These are phyloP conservation scores for Himantopus leucocephalus DNA, from an alignment of 2,113 vertebrate species.

Conservation along the genomic window DNA sequence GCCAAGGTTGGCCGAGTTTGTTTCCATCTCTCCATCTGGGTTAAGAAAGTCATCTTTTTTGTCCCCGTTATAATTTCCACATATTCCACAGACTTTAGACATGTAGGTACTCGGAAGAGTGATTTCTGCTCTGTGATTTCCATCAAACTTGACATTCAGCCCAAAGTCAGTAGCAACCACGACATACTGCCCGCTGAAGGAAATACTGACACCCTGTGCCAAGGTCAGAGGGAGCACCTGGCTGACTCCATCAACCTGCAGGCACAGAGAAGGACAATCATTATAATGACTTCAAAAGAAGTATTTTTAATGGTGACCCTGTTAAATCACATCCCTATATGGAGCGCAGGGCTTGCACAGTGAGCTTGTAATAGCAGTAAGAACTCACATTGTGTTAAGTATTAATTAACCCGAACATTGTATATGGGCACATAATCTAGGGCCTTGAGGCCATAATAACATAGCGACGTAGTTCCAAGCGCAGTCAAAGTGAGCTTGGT, in stretches of 20 bases:
- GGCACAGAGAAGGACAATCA: not conserved
- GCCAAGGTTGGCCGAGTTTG: slow-evolving; percentile 60
- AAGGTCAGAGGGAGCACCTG: slow-evolving; percentile 52
- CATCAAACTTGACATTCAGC: slow-evolving; percentile 63
- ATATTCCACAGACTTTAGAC: slow-evolving; percentile 63
- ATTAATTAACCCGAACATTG: not conserved
- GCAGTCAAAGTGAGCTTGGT: not conserved
- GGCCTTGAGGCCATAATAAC: not conserved
- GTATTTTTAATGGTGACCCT: not conserved
- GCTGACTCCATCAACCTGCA: slow-evolving; percentile 52
- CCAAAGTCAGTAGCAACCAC: slow-evolving; percentile 36
- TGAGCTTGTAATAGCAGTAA: not conserved
- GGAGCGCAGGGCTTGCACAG: not conserved
- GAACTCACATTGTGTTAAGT: not conserved
- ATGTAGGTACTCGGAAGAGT: slow-evolving; percentile 39
- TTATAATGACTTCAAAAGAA: not conserved
- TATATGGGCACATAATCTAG: not conserved
- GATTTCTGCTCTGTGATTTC: slow-evolving; percentile 60
- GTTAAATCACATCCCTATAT: not conserved
- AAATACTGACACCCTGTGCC: not conserved
- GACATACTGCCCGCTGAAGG: slow-evolving; percentile 47
- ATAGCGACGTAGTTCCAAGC: not conserved
- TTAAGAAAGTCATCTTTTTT: slow-evolving; percentile 69
- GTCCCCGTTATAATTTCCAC: slow-evolving; percentile 60
- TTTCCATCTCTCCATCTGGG: slow-evolving; percentile 61